Base-by-base conservation (phyloP, 2,888 invertebrate species). In the Catocala nupta region DNA sequence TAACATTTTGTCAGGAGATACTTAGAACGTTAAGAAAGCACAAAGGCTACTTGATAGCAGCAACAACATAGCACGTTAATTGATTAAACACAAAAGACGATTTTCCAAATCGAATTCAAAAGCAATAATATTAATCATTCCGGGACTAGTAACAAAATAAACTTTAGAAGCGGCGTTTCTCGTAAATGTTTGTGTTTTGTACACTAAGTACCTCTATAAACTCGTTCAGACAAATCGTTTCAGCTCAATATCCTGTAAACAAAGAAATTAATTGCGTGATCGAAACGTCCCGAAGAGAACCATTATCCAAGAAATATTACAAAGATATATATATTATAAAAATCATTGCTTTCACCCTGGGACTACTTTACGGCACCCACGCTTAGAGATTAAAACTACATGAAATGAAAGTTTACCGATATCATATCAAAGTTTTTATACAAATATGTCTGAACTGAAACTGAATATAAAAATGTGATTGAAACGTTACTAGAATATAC, bases 211-310 rank as follows among this genome's bases (percentile, higher is more conserved):
- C 39, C 36, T 36, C 5, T 8, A 36, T 36, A 36, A 36, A 36
- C 25, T 56, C 16, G 25, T 57, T 11, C 50, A 49, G 50, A 57
- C 50, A 57, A 51, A 57, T 34, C 13, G 44, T 50, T 57, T 50
- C 42, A 10, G 42, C 33, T 50, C 50, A 33, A 57, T 34, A 57
- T 50, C 8, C 25, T 57, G 50, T 58, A 45, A 51, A 51, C 58
- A 52, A 58, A 44, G 43, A 52, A 58, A 58, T 58, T 42, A 52
- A 52, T 58, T 45, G 50, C 57, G 34, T 43, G 44, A 56, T 48
- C 34, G 44, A 51, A 58, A 58, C 58, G 52, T 52, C 34, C 45
- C 34, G 25, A 51, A 36, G 51, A 51, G 51, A 51, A 44, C 44
- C 36, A 58, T 44, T 45, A 52, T 44, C 36, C 33, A 47, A 52